phyloP scores from a whole-genome alignment of 2,113 vertebrate genomes.

The Neogobius melanostomus region DNA sequence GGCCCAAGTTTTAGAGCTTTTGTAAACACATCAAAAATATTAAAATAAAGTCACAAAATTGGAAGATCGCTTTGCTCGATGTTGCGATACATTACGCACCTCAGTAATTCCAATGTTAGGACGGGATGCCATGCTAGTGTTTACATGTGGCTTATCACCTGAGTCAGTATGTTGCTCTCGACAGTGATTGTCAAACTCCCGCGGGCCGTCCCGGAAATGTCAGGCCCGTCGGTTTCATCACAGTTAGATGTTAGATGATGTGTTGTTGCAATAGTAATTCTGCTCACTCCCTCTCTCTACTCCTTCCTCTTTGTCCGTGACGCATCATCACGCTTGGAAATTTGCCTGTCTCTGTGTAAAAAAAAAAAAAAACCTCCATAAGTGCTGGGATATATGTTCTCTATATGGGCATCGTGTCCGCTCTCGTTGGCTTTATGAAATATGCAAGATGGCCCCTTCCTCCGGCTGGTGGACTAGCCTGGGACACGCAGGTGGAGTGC shows the following conservation, averaged over 20 bases:
- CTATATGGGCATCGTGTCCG: neutral
- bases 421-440: constrained; percentile 7
- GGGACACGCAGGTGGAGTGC: constrained; percentile 47
- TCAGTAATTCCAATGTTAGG: no score
- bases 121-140: neutral
- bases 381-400: neutral
- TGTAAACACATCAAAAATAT: no score
- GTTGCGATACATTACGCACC: no score
- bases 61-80: no score
- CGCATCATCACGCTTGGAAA: constrained; percentile 28
- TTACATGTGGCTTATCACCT: neutral
- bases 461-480: constrained; percentile 1
- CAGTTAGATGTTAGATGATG: no score
- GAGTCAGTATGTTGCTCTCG: constrained; percentile 43
- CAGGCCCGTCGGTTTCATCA: constrained; percentile 49
- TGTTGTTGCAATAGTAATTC: no score
- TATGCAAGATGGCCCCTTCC: neutral
- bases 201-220: constrained; percentile 41
- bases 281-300: constrained; percentile 31
- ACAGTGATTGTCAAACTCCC: constrained; percentile 31
- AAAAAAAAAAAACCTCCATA: constrained; percentile 6
- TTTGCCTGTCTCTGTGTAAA: constrained; percentile 14
- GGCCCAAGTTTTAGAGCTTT: no score
- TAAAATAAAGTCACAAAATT: no score
- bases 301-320: constrained; percentile 33